Evolutionary conservation across 2,113 vertebrate genomes (phyloP).

Genomic region (Sprattus sprattus): DNA sequence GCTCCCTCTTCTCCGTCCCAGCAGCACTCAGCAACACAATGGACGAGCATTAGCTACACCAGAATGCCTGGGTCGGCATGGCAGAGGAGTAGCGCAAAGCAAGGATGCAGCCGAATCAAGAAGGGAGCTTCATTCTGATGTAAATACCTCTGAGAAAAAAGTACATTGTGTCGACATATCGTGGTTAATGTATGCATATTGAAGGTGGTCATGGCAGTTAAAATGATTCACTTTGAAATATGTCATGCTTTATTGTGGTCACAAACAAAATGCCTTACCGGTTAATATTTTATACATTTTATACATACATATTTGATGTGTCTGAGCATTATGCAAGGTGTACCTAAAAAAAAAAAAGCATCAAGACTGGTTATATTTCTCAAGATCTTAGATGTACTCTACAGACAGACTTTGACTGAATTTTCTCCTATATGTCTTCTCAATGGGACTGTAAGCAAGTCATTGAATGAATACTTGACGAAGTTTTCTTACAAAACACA

Average conservation of each 20-base stretch:
- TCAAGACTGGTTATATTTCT: background rate
- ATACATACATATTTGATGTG: background rate
- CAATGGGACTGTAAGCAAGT: background rate
- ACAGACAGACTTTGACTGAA: background rate
- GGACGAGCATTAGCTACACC: background rate
- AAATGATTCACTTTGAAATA: background rate
- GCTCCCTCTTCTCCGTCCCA: background rate
- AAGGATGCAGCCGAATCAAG: background rate
- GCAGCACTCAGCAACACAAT: background rate
- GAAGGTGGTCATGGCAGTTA: background rate
- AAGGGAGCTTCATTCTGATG: background rate
- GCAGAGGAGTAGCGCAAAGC: background rate
- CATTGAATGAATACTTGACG: background rate
- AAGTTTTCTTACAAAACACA: background rate
- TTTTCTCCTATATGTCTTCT: background rate
- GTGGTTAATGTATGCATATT: background rate
- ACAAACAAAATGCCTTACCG: background rate
- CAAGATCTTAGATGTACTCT: background rate
- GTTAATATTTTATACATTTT: background rate
- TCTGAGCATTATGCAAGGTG: background rate
- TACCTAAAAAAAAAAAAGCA: background rate
- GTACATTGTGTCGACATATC: background rate
- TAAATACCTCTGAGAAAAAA: background rate
- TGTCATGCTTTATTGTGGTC: background rate
- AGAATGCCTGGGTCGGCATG: background rate